phyloP scores from a whole-genome alignment of 2,888 invertebrate species.

The Suillia variegata region DNA sequence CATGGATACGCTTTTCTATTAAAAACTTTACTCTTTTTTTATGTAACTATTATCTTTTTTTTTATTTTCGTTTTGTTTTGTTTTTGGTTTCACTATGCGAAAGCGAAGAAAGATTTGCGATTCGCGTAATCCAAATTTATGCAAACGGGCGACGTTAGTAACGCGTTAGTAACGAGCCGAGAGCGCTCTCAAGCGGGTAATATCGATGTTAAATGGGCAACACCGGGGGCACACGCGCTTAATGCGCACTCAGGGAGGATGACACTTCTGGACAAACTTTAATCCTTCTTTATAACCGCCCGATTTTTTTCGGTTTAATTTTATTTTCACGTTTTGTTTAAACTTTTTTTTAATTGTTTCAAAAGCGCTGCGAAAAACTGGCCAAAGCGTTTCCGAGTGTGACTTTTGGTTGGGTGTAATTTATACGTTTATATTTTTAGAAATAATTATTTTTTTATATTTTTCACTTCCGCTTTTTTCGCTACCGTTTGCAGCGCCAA shows the following conservation, averaged over 20 bases:
- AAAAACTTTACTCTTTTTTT: neutral
- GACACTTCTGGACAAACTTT: neutral
- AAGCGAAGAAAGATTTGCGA: neutral
- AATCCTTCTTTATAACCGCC: neutral
- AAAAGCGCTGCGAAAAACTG: neutral
- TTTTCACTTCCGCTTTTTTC: neutral
- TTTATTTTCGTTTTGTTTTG: neutral
- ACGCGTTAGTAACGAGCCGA: no score
- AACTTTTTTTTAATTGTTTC: neutral
- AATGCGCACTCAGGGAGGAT: neutral
- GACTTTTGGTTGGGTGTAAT: neutral
- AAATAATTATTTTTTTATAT: no score
- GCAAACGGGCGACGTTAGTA: neutral
- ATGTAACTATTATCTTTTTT: neutral
- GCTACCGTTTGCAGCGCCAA: neutral
- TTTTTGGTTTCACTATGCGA: neutral
- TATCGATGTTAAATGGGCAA: no score
- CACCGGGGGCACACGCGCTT: neutral
- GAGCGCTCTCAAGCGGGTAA: no score
- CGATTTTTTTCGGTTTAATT: neutral
- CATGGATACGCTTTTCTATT: conserved; percentile 35
- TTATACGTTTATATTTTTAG: neutral
- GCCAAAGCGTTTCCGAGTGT: neutral
- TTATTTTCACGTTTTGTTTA: neutral
- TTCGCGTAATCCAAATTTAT: neutral